Conservation (phyloP, 2,797 vertebrate species). For the Paedocypris micromegethes region DNA sequence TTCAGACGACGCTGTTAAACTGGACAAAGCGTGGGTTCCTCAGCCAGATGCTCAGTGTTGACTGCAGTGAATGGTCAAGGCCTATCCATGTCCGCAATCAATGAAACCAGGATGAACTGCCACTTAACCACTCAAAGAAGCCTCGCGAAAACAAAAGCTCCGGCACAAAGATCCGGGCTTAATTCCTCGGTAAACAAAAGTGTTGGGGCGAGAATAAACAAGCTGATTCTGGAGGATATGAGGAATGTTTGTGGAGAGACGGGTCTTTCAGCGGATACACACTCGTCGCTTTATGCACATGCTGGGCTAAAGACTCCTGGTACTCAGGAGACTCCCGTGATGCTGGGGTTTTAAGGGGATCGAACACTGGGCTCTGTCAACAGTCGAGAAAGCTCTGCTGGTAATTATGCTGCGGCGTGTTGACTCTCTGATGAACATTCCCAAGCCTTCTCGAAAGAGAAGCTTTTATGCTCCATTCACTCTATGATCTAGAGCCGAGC, state of each 20-base stretch:
- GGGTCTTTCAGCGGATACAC: conserved; percentile 35
- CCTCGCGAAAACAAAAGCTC: conserved; percentile 52
- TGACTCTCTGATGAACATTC: conserved; percentile 38
- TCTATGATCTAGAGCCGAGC: too few relatives aligned
- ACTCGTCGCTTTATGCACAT: conserved; percentile 8
- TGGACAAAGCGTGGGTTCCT: not conserved
- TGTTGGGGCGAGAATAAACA: conserved; percentile 51
- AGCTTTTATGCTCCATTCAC: not conserved
- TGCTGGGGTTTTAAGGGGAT: conserved; percentile 53
- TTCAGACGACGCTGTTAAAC: not conserved
- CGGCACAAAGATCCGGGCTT: conserved; percentile 54
- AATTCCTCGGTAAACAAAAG: conserved; percentile 58
- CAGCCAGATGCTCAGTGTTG: not conserved
- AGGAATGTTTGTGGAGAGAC: conserved; percentile 37
- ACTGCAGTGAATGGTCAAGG: conserved; percentile 1
- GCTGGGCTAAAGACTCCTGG: conserved; percentile 37
- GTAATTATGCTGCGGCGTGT: conserved; percentile 6
- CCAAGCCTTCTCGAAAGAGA: conserved; percentile 48
- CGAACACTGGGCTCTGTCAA: conserved; percentile 29
- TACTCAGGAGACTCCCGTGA: conserved; percentile 47
- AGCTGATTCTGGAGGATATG: conserved; percentile 46
- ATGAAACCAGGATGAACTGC: conserved; percentile 13
- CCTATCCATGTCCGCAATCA: conserved; percentile 7
- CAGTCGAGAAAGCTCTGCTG: conserved; percentile 16
- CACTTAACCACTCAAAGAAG: conserved; percentile 9